Evolutionary conservation across 2,797 vertebrate genomes (phyloP), one percentile per base, ranked within the genome.

Genomic region (Microctenopoma stevenorrisi): DNA sequence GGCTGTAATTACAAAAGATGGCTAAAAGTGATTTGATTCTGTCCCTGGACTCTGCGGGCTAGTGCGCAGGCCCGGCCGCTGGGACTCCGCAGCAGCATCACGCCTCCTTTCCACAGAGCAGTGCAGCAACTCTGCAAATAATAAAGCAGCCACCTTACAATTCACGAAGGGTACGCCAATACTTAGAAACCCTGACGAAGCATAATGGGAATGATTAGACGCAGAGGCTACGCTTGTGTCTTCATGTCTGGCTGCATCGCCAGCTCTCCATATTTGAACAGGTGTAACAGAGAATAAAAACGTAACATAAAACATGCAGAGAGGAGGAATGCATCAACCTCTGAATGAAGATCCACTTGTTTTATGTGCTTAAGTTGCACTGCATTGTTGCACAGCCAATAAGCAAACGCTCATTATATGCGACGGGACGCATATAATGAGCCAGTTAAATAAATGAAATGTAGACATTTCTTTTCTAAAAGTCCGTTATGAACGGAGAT

Each of bases 1-100:
- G 52, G 44, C 30, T 64, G 40, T 46, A 59, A 78, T 68, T 50
- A 68, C 52, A 6, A 47, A 48, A 0, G 28, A 68, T 25, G 68
- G 46, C 56, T 80, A 75, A 78, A 22, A 84, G 77, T 79, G 75
- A 76, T 81, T 64, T 59, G 37, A 59, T 74, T 57, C 22, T 58
- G 78, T 76, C 77, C 76, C 59, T 64, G 68, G 64, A 63, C 79
- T 18, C 64, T 35, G 43, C 35, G 55, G 47, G 68, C 56, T 74
- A 83, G 57, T 86, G 82, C 83, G 89, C 89, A 88, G 76, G 84
- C 81, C 44, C 82, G 57, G 72, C 69, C 65, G 76, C 72, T n/a
- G 86, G 76, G 73, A 78, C 78, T 62, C 78, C 76, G 74, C 82
- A 78, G 88, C 88, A 85, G 83, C 86, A 86, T 87, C 85, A 68